Evolutionary conservation across 2,888 invertebrate species (phyloP), one percentile per base, ranked within the genome.

Genomic region (Lycia hirtaria): DNA sequence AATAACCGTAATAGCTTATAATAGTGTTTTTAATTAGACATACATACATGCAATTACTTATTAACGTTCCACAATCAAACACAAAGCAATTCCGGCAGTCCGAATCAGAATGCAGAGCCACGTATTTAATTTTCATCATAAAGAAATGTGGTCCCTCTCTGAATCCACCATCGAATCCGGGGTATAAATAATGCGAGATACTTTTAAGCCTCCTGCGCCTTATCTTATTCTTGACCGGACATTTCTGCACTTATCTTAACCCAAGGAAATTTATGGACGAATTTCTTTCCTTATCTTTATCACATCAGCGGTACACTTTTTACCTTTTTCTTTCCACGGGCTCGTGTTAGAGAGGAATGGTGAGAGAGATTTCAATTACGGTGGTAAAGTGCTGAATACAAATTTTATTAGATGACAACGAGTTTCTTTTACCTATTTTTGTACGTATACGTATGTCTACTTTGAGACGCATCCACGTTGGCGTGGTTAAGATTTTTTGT

Each of bases 181-280:
- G 60, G 41, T 30, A 64, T 65, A 65, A 65, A 67, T 64, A 65
- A 60, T 56, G 35, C 49, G 45, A 53, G 52, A 62, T 65, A 67
- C 68, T 75, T 75, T 69, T 64, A 72, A 75, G 67, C 69, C 68
- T 62, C 67, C 65, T 44, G 62, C 67, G 69, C 60, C 70, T 70
- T 67, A 61, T 67, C 65, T 69, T 59, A 69, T 71, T 69, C 69
- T 67, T 62, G 50, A 55, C 62, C 65, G 65, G 71, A 70, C 67
- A 60, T 65, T 64, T 67, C 60, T 60, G 63, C 60, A 68, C 65
- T 72, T 70, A 71, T 69, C 68, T 66, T 67, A 73, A 63, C 67
- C 67, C 69, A 61, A 51, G 48, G 43, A 64, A 72, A 75, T 75
- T 74, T 75, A 75, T 75, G 67, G 56, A 65, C 67, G 68, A 67